phyloP scores from a whole-genome alignment of 2,888 invertebrate genomes.

The Tortricodes alternella region DNA sequence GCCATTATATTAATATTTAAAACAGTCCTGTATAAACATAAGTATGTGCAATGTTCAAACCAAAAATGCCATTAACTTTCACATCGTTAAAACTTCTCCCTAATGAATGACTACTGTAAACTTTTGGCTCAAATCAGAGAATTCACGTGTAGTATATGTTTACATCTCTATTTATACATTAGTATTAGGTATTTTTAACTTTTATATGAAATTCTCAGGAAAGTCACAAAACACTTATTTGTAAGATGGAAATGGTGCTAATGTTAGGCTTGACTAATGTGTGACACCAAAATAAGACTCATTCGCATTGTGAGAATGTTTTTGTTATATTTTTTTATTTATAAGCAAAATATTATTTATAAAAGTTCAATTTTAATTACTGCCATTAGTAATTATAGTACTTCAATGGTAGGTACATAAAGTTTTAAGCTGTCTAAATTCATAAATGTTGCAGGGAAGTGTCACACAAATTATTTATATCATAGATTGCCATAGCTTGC shows the following conservation, averaged over 20 bases:
- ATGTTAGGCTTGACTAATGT: slow-evolving; percentile 80
- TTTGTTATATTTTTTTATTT: slow-evolving; percentile 80
- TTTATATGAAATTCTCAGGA: slow-evolving; percentile 80
- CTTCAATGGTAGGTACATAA: slow-evolving; percentile 61
- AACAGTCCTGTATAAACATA: slow-evolving; percentile 66
- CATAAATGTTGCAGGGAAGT: slow-evolving; percentile 76
- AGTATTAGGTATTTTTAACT: slow-evolving; percentile 81
- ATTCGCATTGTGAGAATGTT: slow-evolving; percentile 76
- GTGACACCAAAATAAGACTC: slow-evolving; percentile 81
- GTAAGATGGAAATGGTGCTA: slow-evolving; percentile 80
- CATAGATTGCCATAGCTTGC: slow-evolving; percentile 80
- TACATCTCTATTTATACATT: slow-evolving; percentile 76
- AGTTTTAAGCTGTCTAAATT: slow-evolving; percentile 60
- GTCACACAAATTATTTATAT: slow-evolving; percentile 75
- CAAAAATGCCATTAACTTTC: slow-evolving; percentile 80
- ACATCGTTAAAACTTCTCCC: slow-evolving; percentile 67
- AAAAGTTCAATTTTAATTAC: slow-evolving; percentile 74
- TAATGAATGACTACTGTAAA: slow-evolving; percentile 58
- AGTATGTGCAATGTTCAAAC: slow-evolving; percentile 81
- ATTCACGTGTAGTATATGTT: slow-evolving; percentile 64
- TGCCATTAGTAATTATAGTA: slow-evolving; percentile 76
- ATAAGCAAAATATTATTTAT: slow-evolving; percentile 78
- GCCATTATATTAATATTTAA: slow-evolving; percentile 57
- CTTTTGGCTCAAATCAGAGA: slow-evolving; percentile 80
- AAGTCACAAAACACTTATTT: slow-evolving; percentile 81